Evolutionary conservation across 2,113 vertebrate species (phyloP).

Genomic region (Mus musculus): DNA sequence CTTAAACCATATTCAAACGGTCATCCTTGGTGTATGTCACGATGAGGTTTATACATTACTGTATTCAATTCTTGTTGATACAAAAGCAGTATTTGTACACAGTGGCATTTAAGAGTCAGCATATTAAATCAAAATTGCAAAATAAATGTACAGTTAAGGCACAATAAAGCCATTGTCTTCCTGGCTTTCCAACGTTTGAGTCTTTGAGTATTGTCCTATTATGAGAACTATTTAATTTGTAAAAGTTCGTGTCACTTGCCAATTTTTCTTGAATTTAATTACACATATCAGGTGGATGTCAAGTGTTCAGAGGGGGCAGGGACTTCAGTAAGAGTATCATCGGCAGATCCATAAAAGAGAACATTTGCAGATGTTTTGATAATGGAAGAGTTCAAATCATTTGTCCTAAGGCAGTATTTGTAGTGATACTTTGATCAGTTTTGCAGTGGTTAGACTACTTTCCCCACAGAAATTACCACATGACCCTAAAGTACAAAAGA

Average conservation of each 20-base stretch:
- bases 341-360: constrained; percentile 70
- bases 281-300: constrained; percentile 66
- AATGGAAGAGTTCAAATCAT: constrained; percentile 83
- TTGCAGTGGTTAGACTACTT: constrained; percentile 80
- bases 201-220: background rate
- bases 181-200: background rate
- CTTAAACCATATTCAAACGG: constrained; percentile 42
- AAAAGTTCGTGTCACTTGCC: constrained; percentile 77
- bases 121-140: constrained; percentile 61
- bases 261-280: constrained; percentile 83
- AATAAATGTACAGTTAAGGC: constrained; percentile 32
- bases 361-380: constrained; percentile 84
- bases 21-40: background rate
- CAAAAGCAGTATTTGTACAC: constrained; percentile 56
- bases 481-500: constrained; percentile 85
- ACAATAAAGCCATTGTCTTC: constrained; percentile 15
- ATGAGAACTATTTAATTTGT: constrained; percentile 62
- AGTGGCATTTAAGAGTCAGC: constrained; percentile 41
- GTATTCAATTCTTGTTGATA: constrained; percentile 59
- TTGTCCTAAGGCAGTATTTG: constrained; percentile 81
- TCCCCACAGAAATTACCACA: constrained; percentile 85
- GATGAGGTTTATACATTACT: background rate
- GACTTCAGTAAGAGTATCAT: constrained; percentile 57
- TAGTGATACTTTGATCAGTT: constrained; percentile 84
- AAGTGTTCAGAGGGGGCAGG: constrained; percentile 15